A percentile compares a stretch with the other conserved stretches of the same genome.
phyloP scores from a whole-genome alignment of 2,888 invertebrate species.

The Tipula confusa region DNA sequence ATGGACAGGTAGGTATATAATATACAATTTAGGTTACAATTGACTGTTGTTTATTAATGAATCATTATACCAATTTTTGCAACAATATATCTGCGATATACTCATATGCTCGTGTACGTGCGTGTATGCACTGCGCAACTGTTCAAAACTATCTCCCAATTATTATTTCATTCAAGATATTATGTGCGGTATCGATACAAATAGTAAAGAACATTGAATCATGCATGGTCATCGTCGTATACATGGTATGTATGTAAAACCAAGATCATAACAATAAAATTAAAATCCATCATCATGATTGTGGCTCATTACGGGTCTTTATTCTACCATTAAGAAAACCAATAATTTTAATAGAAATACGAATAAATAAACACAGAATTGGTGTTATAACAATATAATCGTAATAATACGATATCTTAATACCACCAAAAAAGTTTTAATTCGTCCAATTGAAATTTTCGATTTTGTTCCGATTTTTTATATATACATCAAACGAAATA shows the following conservation, averaged over 20 bases:
- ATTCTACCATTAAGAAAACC: background rate
- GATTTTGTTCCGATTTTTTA: background rate
- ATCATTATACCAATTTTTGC: background rate
- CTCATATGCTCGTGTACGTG: background rate
- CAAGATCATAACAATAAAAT: background rate
- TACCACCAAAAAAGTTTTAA: background rate
- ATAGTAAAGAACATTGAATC: background rate
- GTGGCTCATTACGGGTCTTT: background rate
- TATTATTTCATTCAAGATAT: background rate
- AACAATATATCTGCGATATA: no score
- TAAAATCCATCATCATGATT: background rate
- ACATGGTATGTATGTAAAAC: background rate
- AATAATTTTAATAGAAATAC: background rate
- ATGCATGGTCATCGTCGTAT: background rate
- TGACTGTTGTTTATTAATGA: background rate
- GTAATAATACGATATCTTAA: slow-evolving; percentile 16
- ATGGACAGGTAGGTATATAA: no score
- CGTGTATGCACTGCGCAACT: background rate
- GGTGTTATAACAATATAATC: slow-evolving; percentile 6
- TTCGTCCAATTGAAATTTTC: background rate
- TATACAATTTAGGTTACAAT: background rate
- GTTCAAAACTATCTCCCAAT: background rate
- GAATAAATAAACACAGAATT: background rate
- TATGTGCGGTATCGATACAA: background rate
- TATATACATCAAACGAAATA: background rate